phyloP scores from a whole-genome alignment of 2,113 vertebrate species.

The Antechinus stuartii region DNA sequence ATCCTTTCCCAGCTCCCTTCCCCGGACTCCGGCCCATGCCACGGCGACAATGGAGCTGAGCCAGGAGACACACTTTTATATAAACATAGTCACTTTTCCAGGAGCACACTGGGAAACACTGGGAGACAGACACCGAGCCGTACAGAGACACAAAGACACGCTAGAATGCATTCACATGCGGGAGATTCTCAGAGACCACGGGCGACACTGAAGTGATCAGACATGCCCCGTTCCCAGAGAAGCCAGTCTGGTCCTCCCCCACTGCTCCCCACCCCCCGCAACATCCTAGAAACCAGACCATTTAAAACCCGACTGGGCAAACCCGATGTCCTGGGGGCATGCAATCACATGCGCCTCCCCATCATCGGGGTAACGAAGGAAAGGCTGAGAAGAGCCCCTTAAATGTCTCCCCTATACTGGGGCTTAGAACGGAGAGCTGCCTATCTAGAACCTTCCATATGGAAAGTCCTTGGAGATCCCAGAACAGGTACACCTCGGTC shows the following conservation, averaged over 20 bases:
- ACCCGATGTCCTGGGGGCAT: background rate
- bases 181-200: background rate
- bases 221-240: background rate
- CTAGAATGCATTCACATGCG: background rate
- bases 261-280: no score
- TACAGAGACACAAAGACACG: background rate
- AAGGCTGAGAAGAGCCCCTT: background rate
- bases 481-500: background rate
- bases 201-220: background rate
- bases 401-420: background rate
- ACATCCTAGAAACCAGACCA: background rate
- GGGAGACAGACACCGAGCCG: constrained; percentile 46
- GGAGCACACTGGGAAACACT: background rate
- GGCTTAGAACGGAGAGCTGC: background rate
- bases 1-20: background rate
- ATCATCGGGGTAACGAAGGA: background rate
- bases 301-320: background rate
- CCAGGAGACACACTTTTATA: background rate
- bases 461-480: background rate
- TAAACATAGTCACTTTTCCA: background rate
- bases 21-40: background rate
- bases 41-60: background rate
- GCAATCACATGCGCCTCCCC: background rate
- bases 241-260: background rate
- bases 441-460: background rate